Percentiles rank a stretch among this genome's conserved stretches.
phyloP scores from a whole-genome alignment of 2,888 invertebrate species.

The Nymphalis polychloros region DNA sequence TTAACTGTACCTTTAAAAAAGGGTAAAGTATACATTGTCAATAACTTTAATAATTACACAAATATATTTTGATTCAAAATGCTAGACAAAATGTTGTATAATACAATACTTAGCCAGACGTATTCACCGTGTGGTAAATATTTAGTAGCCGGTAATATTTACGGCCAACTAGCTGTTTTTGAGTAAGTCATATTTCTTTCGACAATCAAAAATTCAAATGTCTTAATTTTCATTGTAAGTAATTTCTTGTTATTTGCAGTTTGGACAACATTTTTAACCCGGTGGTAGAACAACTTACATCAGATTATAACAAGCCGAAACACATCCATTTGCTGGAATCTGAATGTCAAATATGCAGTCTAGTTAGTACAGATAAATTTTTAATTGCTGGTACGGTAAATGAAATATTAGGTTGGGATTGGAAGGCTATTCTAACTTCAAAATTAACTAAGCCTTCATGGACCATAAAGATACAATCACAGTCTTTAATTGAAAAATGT shows the following conservation, averaged over 20 bases:
- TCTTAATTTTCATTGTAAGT: not conserved
- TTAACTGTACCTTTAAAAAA: not conserved
- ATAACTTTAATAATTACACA: not conserved
- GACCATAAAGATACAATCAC: conserved; percentile 85
- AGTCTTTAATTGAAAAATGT: conserved; percentile 85
- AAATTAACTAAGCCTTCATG: conserved; percentile 84
- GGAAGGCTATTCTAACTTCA: conserved; percentile 85
- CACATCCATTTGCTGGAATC: conserved; percentile 82
- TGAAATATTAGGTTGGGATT: conserved; percentile 88
- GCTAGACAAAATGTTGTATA: conserved; percentile 86
- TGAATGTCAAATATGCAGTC: conserved; percentile 85
- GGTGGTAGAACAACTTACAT: conserved; percentile 76
- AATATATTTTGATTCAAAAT: conserved; percentile 45
- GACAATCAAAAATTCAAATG: not conserved
- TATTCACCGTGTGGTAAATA: conserved; percentile 93
- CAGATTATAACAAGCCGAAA: conserved; percentile 83
- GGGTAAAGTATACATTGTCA: too few species aligned
- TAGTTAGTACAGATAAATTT: conserved; percentile 84
- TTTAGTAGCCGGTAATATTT: conserved; percentile 91
- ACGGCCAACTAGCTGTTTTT: conserved; percentile 91
- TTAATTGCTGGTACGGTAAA: conserved; percentile 89
- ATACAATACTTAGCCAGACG: conserved; percentile 90
- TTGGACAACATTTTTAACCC: conserved; percentile 84
- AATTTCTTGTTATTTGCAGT: conserved; percentile 65
- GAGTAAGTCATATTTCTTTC: conserved; percentile 82